Conservation (phyloP, 2,113 vertebrate genomes). For the Verasper variegatus region DNA sequence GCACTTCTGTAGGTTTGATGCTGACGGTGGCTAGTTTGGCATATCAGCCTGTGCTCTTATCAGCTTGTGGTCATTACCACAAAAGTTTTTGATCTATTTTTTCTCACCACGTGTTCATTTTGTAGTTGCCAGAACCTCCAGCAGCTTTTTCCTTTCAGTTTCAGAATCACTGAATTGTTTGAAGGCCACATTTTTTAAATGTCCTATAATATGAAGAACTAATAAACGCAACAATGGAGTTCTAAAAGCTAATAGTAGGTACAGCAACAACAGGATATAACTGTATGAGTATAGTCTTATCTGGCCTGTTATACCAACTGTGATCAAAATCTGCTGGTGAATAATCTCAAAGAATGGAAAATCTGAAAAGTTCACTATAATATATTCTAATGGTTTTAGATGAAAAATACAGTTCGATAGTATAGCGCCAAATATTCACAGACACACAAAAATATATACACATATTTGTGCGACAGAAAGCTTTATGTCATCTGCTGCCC, state of each 20-base stretch:
- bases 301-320: not conserved
- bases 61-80: not conserved
- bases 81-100: constrained; percentile 1
- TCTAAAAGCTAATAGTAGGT: not conserved
- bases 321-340: too few relatives aligned
- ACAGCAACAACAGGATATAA: not conserved
- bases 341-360: not conserved
- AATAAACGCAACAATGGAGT: not conserved
- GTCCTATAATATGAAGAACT: not conserved
- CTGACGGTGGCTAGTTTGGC: not conserved
- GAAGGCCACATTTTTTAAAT: not conserved
- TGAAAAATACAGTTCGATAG: not conserved
- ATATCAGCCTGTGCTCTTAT: not conserved
- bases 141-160: not conserved
- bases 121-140: not conserved
- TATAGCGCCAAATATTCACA: not conserved
- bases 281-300: not conserved
- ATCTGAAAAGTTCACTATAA: not conserved
- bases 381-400: not conserved
- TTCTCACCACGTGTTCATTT: not conserved
- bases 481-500: not conserved
- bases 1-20: not conserved
- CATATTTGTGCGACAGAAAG: too few relatives aligned
- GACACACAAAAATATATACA: too few relatives aligned
- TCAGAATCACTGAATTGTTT: not conserved